Evolutionary conservation across 2,888 invertebrate species (phyloP).

Genomic region (Poecilobothrus nobilitatus): DNA sequence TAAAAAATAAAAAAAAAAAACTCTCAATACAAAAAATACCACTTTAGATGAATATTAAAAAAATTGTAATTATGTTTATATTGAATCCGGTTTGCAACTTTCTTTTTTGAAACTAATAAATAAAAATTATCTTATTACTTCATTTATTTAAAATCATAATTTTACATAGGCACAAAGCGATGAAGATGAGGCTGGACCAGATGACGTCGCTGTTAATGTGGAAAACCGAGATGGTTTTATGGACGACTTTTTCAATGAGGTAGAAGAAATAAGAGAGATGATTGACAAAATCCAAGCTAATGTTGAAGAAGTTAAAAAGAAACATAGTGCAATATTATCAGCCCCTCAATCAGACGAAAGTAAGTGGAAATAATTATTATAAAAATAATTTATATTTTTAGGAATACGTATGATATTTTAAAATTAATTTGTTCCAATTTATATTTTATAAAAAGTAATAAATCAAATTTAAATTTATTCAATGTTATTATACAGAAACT

Average conservation of each 20-base stretch:
- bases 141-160: not conserved
- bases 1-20: too few relatives aligned
- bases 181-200: constrained; percentile 89
- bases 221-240: constrained; percentile 90
- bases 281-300: constrained; percentile 99
- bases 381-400: not conserved
- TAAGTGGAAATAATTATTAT: not conserved
- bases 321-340: constrained; percentile 98
- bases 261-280: constrained; percentile 99
- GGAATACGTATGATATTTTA: too few relatives aligned
- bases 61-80: too few relatives aligned
- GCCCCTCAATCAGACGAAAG: constrained; percentile 97
- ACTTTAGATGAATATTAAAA: too few relatives aligned
- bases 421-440: too few relatives aligned
- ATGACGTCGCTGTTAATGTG: constrained; percentile 92
- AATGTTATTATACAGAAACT: constrained; percentile 46
- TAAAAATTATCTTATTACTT: too few relatives aligned
- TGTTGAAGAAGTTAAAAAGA: constrained; percentile 99
- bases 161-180: constrained; percentile 75
- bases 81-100: too few relatives aligned
- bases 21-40: too few relatives aligned
- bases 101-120: too few relatives aligned
- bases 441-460: too few relatives aligned
- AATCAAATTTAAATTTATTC: not conserved
- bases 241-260: constrained; percentile 99